These are phyloP conservation scores for Eulemur macaco DNA, from an alignment of 2,113 vertebrate species.

Conservation along the genomic window DNA sequence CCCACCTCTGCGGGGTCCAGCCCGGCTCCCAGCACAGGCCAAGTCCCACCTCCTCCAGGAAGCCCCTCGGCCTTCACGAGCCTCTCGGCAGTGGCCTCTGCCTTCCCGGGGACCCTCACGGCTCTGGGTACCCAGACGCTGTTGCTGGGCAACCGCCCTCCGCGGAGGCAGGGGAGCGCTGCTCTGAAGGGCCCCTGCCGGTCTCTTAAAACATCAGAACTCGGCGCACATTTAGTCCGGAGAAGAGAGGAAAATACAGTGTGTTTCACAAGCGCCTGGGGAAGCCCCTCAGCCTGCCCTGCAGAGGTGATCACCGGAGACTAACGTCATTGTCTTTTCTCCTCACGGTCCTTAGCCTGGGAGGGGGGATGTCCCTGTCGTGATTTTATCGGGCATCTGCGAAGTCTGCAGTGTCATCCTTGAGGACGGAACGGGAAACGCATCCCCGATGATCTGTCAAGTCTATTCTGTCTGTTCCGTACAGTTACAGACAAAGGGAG, in stretches of 20 bases:
- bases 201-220: background rate
- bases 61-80: accelerated
- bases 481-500: background rate
- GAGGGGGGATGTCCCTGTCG: background rate
- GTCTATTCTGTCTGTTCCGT: background rate
- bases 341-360: background rate
- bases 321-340: background rate
- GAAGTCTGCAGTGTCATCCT: background rate
- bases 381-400: background rate
- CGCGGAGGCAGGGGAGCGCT: background rate
- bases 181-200: background rate
- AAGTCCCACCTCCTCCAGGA: background rate
- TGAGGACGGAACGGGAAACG: background rate
- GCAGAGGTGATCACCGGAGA: background rate
- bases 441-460: background rate
- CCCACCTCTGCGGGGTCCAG: accelerated
- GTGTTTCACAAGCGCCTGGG: accelerated
- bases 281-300: background rate
- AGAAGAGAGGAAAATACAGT: too few species aligned
- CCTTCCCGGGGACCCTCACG: background rate
- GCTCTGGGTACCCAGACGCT: background rate
- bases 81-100: background rate
- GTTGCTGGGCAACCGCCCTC: background rate
- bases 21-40: background rate
- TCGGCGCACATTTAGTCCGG: background rate